Conservation (phyloP, 2,797 vertebrate genomes). For the Scyliorhinus canicula region DNA sequence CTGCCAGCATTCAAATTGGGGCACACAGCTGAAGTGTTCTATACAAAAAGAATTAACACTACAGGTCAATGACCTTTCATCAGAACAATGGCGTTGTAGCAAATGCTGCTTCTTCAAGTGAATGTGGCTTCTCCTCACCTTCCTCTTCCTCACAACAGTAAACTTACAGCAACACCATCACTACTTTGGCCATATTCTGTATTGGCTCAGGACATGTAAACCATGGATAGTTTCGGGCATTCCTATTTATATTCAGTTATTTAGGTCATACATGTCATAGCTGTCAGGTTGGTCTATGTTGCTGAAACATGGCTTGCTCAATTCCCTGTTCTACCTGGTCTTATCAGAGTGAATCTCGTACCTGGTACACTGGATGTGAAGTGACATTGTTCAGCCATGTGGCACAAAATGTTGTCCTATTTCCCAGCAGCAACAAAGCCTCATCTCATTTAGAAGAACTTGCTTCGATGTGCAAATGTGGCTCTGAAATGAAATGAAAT, state of each 20-base stretch:
- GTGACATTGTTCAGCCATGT: neutral
- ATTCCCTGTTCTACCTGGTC: neutral
- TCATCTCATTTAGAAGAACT: neutral
- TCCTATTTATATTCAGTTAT: neutral
- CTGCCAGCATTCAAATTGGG: no score
- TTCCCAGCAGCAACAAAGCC: neutral
- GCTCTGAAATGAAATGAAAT: no score
- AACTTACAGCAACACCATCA: neutral
- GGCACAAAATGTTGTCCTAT: neutral
- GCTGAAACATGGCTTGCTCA: neutral
- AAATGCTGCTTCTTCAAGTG: no score
- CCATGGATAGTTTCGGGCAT: neutral
- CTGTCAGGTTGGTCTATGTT: neutral
- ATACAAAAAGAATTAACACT: no score
- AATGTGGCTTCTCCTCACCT: no score
- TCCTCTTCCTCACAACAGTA: neutral
- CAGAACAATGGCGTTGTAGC: no score
- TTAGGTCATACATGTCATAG: neutral
- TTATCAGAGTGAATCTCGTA: neutral
- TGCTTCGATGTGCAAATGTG: neutral
- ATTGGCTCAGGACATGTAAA: neutral
- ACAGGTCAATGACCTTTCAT: no score
- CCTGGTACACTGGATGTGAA: neutral
- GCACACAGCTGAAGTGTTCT: no score
- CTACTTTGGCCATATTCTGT: neutral